Conservation (phyloP, 2,888 invertebrate genomes). For the Platycheirus albimanus region DNA sequence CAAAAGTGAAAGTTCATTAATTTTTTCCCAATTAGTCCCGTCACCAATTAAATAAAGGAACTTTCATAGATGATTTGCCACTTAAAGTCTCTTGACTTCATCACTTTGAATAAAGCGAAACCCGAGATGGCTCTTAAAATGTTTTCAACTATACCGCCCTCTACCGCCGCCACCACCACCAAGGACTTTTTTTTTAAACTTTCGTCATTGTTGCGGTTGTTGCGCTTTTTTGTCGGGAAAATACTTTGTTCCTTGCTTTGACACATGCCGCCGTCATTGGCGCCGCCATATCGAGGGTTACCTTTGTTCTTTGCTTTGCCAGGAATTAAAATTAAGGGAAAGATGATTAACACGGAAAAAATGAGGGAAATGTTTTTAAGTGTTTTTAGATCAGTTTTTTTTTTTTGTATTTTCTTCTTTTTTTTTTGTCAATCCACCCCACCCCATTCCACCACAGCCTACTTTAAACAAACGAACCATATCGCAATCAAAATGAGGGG, state of each 20-base stretch:
- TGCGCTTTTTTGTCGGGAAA: conserved; percentile 61
- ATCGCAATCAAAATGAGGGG: conserved; percentile 29
- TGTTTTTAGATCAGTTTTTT: conserved; percentile 71
- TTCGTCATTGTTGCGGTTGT: conserved; percentile 71
- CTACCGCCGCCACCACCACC: too few species aligned
- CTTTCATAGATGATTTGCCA: conserved; percentile 73
- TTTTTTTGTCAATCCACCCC: conserved; percentile 21
- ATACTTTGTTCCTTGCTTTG: conserved; percentile 60
- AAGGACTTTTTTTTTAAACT: conserved; percentile 40
- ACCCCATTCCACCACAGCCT: conserved; percentile 11
- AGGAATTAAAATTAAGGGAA: conserved; percentile 72
- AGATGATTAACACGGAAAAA: conserved; percentile 65
- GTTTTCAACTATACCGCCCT: conserved; percentile 70
- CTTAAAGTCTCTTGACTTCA: conserved; percentile 69
- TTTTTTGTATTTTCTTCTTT: conserved; percentile 33
- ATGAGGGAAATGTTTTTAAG: conserved; percentile 68
- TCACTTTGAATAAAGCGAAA: conserved; percentile 54
- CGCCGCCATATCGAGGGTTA: conserved; percentile 48
- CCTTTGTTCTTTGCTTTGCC: conserved; percentile 46
- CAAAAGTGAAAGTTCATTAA: conserved; percentile 62
- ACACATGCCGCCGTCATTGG: conserved; percentile 64
- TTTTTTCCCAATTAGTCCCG: conserved; percentile 71
- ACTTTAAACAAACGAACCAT: conserved; percentile 37
- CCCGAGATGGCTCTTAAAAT: conserved; percentile 71
- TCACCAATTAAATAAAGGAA: conserved; percentile 73